Evolutionary conservation across 2,888 invertebrate species (phyloP).

Genomic region (Tricholauxania praeusta): DNA sequence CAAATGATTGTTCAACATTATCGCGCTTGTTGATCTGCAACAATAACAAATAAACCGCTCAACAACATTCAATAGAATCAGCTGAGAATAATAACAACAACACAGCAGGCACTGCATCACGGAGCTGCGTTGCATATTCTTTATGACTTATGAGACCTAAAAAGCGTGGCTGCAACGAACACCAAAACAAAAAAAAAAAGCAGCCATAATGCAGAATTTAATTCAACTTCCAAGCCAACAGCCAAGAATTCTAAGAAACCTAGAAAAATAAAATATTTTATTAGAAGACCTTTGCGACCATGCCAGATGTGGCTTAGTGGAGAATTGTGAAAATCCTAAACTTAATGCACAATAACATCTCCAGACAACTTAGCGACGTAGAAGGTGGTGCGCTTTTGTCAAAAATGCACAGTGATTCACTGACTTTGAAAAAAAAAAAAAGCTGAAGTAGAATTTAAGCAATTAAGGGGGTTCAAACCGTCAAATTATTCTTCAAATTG

Average conservation of each 20-base stretch:
- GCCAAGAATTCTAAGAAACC: slow-evolving; percentile 25
- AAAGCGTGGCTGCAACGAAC: neutral
- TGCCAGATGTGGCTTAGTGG: slow-evolving; percentile 23
- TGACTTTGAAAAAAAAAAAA: no score
- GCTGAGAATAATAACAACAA: neutral
- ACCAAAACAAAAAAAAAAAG: neutral
- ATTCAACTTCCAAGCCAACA: neutral
- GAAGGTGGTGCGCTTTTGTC: slow-evolving; percentile 5
- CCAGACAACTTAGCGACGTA: slow-evolving; percentile 11
- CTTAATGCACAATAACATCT: neutral
- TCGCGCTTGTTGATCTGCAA: slow-evolving; percentile 41
- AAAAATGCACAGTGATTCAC: no score
- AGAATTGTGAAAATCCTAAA: neutral
- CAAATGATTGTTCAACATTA: slow-evolving; percentile 41
- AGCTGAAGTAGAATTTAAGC: no score
- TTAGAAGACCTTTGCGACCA: slow-evolving; percentile 16
- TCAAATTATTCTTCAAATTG: no score
- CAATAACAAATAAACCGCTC: slow-evolving; percentile 26
- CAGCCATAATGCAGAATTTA: neutral
- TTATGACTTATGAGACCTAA: slow-evolving; percentile 14
- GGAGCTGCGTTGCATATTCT: neutral
- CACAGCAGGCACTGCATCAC: neutral
- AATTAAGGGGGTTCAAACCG: no score
- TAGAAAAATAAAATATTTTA: slow-evolving; percentile 31
- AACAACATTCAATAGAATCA: slow-evolving; percentile 9